Evolutionary conservation across 2,888 invertebrate species (phyloP), one percentile per base, ranked within the genome.

Genomic region (Trichopoda pennipes): DNA sequence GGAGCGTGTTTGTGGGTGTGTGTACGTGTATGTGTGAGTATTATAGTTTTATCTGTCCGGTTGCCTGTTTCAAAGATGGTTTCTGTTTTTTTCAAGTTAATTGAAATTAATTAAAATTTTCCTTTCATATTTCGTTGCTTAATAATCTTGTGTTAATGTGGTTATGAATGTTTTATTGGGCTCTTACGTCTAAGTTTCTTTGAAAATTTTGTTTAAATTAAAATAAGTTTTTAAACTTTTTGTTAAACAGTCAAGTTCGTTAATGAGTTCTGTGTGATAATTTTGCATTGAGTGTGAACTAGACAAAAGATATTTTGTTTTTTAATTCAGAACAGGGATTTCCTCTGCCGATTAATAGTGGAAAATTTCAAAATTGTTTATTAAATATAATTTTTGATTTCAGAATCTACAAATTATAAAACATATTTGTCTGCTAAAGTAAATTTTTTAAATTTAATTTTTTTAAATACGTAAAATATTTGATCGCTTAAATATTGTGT

Each of bases 81-180:
- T n/a, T n/a, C n/a, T n/a, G n/a, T 53, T 49, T 64, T 23, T 10
- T 68, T 75, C 16, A 51, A 77, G 56, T 70, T 56, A 77, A 70
- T 77, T 77, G 49, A 63, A 76, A 63, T 49, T 56, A 49, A 56
- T 55, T 58, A 47, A 58, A 58, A 19, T 69, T 55, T 17, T 55
- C 9, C 32, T 53, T 55, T 61, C 53, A 53, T 23, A 23, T 77
- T 16, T 74, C 21, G 1, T 35, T 23, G 23, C 8, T 12, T 35
- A 63, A 28, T 21, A 9, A 28, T n/a, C 16, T 28, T 55, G 53
- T 6, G 7, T 3, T n/a, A 4, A 12, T 23, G 28, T 42, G 61
- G 23, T 1, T 51, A 23, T 23, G 23, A 35, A 19, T 17, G n/a
- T 49, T 53, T 75, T 32, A 17, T 16, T 35, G 60, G 23, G 16